Base-by-base conservation (phyloP, 2,113 vertebrate genomes). In the Oceanodroma tethys region DNA sequence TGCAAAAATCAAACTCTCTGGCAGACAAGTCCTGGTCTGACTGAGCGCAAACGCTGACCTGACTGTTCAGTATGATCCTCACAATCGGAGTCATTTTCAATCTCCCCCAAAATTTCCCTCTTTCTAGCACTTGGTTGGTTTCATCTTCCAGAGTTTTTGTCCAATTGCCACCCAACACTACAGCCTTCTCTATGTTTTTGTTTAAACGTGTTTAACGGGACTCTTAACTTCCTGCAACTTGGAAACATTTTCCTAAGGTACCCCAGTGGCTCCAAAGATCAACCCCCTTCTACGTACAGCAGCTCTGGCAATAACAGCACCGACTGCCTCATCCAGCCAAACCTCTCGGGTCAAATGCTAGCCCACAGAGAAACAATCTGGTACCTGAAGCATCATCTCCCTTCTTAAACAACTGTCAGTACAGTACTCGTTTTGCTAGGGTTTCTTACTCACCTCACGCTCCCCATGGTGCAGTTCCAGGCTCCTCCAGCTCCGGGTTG, bases 11-110 rank as follows among this genome's bases (percentile, higher is more conserved):
- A 83, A 93, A 76, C 58, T 71, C 42, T 58, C 58, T 66, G 66
- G 74, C 48, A 96, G 78, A 71, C 30, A 19, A 81, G 52, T 72
- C 84, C 66, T 91, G 73, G 32, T 73, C 76, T 82, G 81, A 50
- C 52, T 25, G 56, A 93, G 34, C 58, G 87, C 90, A 94, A 91
- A 91, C 8, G 30, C 81, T 82, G 78, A 95, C n/a, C 50, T 67
- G 59, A 84, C 58, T 81, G 9, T 55, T 96, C 70, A 63, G 50
- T 36, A n/a, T 7, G 13, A 83, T 34, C 59, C 42, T 86, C 40
- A 26, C 45, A 68, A 19, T 9, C 4, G 0, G 7, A 80, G 30
- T 36, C 70, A 29, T 43, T 94, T 71, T 79, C 79, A 82, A 15
- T 8, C 9, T 67, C 43, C 34, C 30, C 18, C 66, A 78, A 25